phyloP scores from a whole-genome alignment of 2,797 vertebrate species.

The Eulemur albifrons region DNA sequence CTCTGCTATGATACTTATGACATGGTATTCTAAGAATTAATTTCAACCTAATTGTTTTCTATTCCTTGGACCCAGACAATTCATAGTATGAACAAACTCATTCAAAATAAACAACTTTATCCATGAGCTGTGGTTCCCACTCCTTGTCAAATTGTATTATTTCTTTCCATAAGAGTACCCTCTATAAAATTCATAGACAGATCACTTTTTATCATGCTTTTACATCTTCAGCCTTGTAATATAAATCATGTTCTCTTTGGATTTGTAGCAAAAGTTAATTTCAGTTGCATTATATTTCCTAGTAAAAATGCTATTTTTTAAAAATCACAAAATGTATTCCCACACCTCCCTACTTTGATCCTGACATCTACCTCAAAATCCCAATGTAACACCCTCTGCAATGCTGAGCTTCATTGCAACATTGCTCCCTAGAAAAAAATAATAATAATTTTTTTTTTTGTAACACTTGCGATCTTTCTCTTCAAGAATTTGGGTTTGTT shows the following conservation, averaged over 20 bases:
- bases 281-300: not conserved
- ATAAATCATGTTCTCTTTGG: not conserved
- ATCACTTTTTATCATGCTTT: not conserved
- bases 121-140: not conserved
- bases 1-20: not conserved
- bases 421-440: conserved; percentile 33
- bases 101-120: not conserved
- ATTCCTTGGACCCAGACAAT: not conserved
- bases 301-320: not conserved
- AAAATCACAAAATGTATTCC: not conserved
- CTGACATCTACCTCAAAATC: not conserved
- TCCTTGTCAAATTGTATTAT: not conserved
- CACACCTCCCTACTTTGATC: not conserved
- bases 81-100: not conserved
- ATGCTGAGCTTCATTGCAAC: conserved; percentile 34
- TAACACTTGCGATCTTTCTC: conserved; percentile 67
- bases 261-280: not conserved
- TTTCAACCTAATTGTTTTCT: conserved; percentile 31
- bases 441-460: conserved; percentile 32
- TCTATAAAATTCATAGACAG: not conserved
- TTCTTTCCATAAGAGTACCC: not conserved
- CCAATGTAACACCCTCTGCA: conserved; percentile 6
- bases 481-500: conserved; percentile 71
- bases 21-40: not conserved
- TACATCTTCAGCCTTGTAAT: not conserved